phyloP scores from a whole-genome alignment of 1,140 invertebrate species.

The Tenebrio molitor region DNA sequence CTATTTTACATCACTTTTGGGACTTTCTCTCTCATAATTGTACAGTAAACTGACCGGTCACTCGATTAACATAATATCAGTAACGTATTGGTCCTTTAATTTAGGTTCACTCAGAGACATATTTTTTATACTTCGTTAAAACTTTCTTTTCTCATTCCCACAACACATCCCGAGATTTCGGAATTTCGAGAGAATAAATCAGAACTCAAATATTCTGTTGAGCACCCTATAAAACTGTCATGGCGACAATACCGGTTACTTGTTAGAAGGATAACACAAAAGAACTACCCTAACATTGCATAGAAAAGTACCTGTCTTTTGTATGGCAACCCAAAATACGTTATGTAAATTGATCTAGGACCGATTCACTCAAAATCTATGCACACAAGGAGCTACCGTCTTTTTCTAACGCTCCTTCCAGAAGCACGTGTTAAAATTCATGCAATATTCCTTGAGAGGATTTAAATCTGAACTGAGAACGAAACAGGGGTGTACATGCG shows the following conservation, averaged over 20 bases:
- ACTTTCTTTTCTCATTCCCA: conserved; percentile 20
- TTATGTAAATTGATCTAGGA: conserved; percentile 53
- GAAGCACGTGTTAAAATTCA: neutral
- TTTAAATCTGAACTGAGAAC: conserved; percentile 8
- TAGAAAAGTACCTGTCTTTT: conserved; percentile 52
- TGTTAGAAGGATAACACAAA: conserved; percentile 46
- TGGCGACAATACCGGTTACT: conserved; percentile 49
- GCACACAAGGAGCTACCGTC: conserved; percentile 10
- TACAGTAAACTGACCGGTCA: conserved; percentile 16
- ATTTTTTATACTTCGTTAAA: conserved; percentile 29
- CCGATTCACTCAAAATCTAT: conserved; percentile 20
- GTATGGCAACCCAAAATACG: conserved; percentile 49
- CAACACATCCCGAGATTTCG: neutral
- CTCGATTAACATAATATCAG: conserved; percentile 33
- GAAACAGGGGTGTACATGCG: conserved; percentile 20
- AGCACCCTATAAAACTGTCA: conserved; percentile 46
- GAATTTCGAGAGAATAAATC: conserved; percentile 27
- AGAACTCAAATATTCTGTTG: conserved; percentile 28
- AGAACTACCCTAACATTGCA: conserved; percentile 41
- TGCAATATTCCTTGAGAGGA: conserved; percentile 26
- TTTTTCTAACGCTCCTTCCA: neutral
- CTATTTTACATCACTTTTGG: conserved; percentile 25
- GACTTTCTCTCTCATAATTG: conserved; percentile 23
- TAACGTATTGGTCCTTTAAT: conserved; percentile 36
- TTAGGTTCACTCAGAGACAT: conserved; percentile 7